These are phyloP conservation scores for Sterrhoptilus dennistouni DNA, from an alignment of 2,113 vertebrate genomes.

Conservation along the genomic window DNA sequence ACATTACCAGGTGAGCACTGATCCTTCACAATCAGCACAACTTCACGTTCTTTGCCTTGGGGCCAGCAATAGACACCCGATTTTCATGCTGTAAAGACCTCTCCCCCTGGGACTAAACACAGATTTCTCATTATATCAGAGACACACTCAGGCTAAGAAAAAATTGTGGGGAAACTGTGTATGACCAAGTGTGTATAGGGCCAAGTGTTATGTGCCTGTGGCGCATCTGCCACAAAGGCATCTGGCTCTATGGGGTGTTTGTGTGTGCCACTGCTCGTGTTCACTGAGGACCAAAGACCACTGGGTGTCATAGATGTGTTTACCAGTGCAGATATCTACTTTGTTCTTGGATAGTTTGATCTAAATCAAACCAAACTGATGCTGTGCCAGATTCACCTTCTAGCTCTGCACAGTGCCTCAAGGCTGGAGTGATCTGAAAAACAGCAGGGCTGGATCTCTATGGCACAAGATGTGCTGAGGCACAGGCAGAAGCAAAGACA, in stretches of 20 bases:
- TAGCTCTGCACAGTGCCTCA: too few relatives aligned
- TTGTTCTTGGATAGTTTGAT: background rate
- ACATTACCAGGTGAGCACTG: background rate
- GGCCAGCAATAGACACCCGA: background rate
- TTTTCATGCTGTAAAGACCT: background rate
- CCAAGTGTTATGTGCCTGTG: background rate
- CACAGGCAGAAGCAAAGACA: background rate
- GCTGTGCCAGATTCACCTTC: too few relatives aligned
- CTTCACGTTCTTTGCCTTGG: background rate
- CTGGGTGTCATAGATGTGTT: background rate
- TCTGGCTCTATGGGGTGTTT: accelerated
- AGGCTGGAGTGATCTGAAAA: too few relatives aligned
- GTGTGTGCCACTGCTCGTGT: background rate
- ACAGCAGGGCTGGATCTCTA: too few relatives aligned
- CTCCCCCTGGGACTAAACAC: background rate
- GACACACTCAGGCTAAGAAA: accelerated
- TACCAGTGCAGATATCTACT: background rate
- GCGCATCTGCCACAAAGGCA: background rate
- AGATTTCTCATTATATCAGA: background rate
- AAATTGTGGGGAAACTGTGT: accelerated
- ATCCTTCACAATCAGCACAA: background rate
- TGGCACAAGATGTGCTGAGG: background rate
- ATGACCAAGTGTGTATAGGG: background rate
- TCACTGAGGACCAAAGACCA: background rate
- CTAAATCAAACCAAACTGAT: background rate